phyloP scores from a whole-genome alignment of 53 echinoderm and acorn worm species.

The Patiria pectinifera region DNA sequence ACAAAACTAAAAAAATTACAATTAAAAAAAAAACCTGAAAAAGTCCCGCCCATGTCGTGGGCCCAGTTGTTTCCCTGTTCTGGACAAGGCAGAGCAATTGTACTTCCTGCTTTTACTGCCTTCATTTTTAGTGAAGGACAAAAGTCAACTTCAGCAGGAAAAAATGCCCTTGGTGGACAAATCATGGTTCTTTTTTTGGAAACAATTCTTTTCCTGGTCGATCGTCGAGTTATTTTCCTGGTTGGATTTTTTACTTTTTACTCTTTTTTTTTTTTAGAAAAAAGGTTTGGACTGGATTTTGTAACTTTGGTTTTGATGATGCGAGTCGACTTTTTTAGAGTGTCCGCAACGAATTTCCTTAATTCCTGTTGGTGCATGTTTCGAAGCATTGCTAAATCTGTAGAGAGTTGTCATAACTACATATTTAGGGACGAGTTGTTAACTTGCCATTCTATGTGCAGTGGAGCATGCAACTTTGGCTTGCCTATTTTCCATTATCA shows the following conservation, averaged over 20 bases:
- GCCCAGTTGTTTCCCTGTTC: background rate
- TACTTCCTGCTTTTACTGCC: background rate
- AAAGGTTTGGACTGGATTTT: background rate
- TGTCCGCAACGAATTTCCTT: background rate
- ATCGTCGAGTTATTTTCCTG: background rate
- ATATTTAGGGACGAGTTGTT: too few relatives aligned
- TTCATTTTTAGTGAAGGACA: background rate
- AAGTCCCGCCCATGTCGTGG: background rate
- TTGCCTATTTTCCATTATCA: too few relatives aligned
- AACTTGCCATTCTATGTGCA: too few relatives aligned
- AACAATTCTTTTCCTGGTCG: background rate
- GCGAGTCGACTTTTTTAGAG: background rate
- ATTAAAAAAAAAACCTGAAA: too few relatives aligned
- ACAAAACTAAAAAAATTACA: too few relatives aligned
- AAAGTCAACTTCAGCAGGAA: conserved; percentile 2
- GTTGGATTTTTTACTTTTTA: background rate
- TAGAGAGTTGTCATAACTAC: too few relatives aligned
- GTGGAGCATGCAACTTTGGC: too few relatives aligned
- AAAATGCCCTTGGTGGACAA: background rate
- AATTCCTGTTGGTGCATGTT: background rate
- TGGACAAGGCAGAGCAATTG: background rate
- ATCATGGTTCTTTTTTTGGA: background rate
- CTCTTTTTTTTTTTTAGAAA: background rate
- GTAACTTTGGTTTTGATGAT: background rate
- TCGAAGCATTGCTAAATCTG: background rate